Percentiles rank a stretch among this genome's conserved stretches.
Conservation (phyloP, 2,797 vertebrate species). For the Eulemur coronatus region DNA sequence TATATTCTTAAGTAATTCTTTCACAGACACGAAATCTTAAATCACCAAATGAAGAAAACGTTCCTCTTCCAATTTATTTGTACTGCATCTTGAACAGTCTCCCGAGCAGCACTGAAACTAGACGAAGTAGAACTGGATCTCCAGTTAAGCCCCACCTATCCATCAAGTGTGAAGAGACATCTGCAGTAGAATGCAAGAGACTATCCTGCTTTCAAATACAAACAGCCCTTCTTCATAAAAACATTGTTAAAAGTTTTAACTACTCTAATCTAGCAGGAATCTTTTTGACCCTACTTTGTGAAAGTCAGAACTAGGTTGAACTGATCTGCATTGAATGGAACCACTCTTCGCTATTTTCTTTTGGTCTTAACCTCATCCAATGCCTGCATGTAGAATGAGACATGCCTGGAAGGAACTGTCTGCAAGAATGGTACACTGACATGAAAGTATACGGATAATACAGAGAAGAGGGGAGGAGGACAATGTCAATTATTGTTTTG, state of each 20-base stretch:
- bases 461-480: background rate
- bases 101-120: background rate
- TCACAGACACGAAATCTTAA: background rate
- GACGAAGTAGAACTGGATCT: background rate
- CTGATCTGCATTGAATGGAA: background rate
- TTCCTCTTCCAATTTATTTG: background rate
- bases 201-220: background rate
- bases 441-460: background rate
- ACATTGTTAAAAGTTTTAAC: background rate
- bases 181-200: background rate
- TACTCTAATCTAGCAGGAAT: background rate
- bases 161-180: background rate
- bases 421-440: background rate
- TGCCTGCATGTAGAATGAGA: background rate
- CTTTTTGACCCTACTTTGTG: background rate
- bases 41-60: background rate
- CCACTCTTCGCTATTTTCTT: background rate
- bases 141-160: background rate
- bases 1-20: slow-evolving; percentile 18
- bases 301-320: background rate
- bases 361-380: background rate
- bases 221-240: background rate
- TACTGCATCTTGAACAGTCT: background rate
- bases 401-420: background rate
- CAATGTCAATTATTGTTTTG: background rate